Evolutionary conservation across 1,140 invertebrate species (phyloP).

Genomic region (Bombus breviceps): DNA sequence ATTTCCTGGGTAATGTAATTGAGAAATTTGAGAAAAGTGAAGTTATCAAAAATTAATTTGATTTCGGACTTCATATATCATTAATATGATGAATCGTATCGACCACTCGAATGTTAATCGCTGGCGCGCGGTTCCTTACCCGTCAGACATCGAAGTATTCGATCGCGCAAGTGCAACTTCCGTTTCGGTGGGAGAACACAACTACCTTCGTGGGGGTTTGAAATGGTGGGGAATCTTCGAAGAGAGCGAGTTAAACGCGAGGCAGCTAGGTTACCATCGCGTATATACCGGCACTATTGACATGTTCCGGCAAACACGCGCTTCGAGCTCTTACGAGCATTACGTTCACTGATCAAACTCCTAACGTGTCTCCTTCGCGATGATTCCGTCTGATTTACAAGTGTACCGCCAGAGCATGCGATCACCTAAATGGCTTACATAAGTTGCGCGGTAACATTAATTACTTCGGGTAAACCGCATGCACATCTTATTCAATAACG

Average conservation of each 20-base stretch:
- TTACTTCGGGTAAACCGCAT: slow-evolving; percentile 1
- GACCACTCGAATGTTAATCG: not conserved
- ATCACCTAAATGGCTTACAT: slow-evolving; percentile 23
- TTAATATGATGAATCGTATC: not conserved
- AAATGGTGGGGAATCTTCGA: slow-evolving; percentile 35
- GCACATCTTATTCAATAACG: not conserved
- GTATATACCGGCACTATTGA: slow-evolving; percentile 52
- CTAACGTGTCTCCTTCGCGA: slow-evolving; percentile 23
- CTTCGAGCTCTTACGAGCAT: slow-evolving; percentile 24
- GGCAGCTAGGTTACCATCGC: slow-evolving; percentile 21
- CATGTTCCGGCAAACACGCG: slow-evolving; percentile 35
- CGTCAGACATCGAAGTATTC: not conserved
- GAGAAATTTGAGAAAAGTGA: not conserved
- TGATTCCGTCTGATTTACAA: slow-evolving; percentile 31
- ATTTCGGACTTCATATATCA: not conserved
- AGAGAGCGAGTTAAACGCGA: slow-evolving; percentile 35
- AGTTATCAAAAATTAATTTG: too few relatives aligned
- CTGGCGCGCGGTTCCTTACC: not conserved
- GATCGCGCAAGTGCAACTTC: slow-evolving; percentile 20
- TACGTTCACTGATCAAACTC: slow-evolving; percentile 5
- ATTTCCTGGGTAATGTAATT: too few relatives aligned
- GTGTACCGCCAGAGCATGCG: slow-evolving; percentile 40
- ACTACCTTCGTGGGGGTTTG: not conserved
- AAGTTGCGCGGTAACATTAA: slow-evolving; percentile 44
- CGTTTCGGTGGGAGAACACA: slow-evolving; percentile 32